Evolutionary conservation across 2,888 invertebrate species (phyloP), one percentile per base, ranked within the genome.

Genomic region (Synergus laeviventris): DNA sequence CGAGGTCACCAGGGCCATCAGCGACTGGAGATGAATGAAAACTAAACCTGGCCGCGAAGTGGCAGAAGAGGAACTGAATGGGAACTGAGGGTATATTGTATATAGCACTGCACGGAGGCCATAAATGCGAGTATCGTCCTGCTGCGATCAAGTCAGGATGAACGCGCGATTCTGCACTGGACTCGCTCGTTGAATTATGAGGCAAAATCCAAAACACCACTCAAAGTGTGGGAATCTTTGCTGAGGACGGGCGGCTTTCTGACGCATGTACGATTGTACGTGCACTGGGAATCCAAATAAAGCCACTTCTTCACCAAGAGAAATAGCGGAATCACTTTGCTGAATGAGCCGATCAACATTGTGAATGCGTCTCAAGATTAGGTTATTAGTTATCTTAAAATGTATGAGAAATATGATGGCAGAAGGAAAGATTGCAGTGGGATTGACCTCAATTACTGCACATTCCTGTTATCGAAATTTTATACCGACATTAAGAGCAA

Each of bases 11-110:
- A 82, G 79, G 87, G 87, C 86, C 86, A 87, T 84, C 87, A 83
- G 82, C 82, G 84, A 84, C 87, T 86, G 84, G 87, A 86, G 84
- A 86, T 88, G 88, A 88, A 88, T 88, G 88, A 88, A 88, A 88
- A 88, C 88, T 88, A 86, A 87, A 82, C 81, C 83, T 82, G 79
- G 79, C 81, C 82, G 79, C 78, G 76, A 81, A 85, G 84, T 83
- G 82, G 82, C 81, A 81, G 85, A 83, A 81, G 84, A 81, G 76
- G 83, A 87, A 82, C 81, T 87, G 87, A 87, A 88, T 88, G 86
- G 81, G 85, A 82, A 85, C 84, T 78, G 76, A 78, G 79, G 76
- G 81, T 66, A 61, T 31, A 31, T 31, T 31, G 31, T 31, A 31
- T 31, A 31, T 76, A 75, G 79, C 77, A 42, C 73, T 56, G 21